Evolutionary conservation across 2,797 vertebrate genomes (phyloP).

Genomic region (Alcedo atthis): DNA sequence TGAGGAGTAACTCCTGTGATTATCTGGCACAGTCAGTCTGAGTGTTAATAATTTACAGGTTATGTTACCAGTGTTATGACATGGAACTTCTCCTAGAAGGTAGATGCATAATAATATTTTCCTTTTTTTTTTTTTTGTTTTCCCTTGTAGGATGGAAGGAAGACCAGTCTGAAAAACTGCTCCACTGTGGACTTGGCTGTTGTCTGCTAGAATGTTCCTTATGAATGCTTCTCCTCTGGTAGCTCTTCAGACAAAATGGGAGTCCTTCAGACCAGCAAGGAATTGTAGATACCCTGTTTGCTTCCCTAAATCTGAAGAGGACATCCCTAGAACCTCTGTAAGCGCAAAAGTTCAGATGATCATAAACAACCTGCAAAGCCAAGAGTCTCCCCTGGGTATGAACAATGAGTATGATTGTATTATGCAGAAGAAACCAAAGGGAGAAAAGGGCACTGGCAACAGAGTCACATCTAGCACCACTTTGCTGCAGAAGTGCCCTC

Average conservation of each 20-base stretch:
- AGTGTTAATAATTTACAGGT: neutral
- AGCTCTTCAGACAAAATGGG: constrained; percentile 92
- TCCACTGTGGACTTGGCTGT: constrained; percentile 55
- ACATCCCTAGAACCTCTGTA: constrained; percentile 81
- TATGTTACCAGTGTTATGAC: neutral
- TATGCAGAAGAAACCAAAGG: constrained; percentile 77
- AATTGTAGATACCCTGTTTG: constrained; percentile 87
- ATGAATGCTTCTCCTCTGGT: constrained; percentile 91
- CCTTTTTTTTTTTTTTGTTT: neutral
- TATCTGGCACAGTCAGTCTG: neutral
- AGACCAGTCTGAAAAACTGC: constrained; percentile 60
- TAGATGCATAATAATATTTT: neutral
- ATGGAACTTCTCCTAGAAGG: neutral
- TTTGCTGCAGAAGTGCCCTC: neutral
- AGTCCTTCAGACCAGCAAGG: constrained; percentile 84
- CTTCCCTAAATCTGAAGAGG: constrained; percentile 87
- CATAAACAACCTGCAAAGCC: constrained; percentile 89
- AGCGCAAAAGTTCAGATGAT: constrained; percentile 92
- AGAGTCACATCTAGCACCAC: neutral
- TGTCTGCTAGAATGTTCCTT: constrained; percentile 94
- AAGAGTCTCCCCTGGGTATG: constrained; percentile 87
- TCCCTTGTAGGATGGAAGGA: constrained; percentile 78
- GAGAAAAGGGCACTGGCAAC: constrained; percentile 63
- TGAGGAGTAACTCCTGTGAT: neutral
- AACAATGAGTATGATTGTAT: constrained; percentile 79